A percentile compares a stretch with the other conserved stretches of the same genome.
These are phyloP conservation scores for Taenioides sp. DNA, from an alignment of 2,797 vertebrate genomes.

Conservation along the genomic window DNA sequence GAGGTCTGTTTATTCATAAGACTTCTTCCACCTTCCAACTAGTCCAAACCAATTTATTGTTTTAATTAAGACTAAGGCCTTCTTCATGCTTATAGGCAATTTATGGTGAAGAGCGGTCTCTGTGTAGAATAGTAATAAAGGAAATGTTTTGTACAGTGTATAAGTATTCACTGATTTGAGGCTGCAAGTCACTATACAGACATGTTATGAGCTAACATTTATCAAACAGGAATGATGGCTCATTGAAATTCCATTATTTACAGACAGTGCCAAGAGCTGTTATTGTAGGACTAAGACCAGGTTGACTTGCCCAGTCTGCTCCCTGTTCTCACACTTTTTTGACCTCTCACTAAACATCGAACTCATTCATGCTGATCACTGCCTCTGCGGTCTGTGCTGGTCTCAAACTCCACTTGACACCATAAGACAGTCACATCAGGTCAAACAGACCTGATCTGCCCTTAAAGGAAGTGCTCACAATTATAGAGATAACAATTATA, in stretches of 20 bases:
- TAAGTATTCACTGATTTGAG: no score
- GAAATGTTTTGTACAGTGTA: no score
- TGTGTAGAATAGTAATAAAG: no score
- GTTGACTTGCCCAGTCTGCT: conserved; percentile 11
- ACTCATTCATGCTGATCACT: conserved; percentile 12
- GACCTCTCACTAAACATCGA: conserved; percentile 25
- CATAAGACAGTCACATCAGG: conserved; percentile 27
- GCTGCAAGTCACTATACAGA: no score
- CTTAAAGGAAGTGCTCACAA: conserved; percentile 1
- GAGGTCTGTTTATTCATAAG: conserved; percentile 19
- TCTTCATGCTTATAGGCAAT: no score
- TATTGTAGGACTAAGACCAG: background rate
- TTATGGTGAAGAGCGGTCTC: no score
- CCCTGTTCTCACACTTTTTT: conserved; percentile 33
- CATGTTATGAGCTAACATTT: no score
- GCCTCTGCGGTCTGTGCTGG: conserved; percentile 23
- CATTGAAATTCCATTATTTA: no score
- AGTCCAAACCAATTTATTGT: conserved; percentile 16
- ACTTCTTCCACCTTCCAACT: background rate
- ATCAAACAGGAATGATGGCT: no score
- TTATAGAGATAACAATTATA: background rate
- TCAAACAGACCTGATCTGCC: conserved; percentile 33
- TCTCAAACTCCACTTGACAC: conserved; percentile 40
- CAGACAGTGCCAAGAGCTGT: no score
- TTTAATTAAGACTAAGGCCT: conserved; percentile 37